Evolutionary conservation across 2,113 vertebrate species (phyloP), one percentile per base, ranked within the genome.

Genomic region (Recurvirostra avosetta): DNA sequence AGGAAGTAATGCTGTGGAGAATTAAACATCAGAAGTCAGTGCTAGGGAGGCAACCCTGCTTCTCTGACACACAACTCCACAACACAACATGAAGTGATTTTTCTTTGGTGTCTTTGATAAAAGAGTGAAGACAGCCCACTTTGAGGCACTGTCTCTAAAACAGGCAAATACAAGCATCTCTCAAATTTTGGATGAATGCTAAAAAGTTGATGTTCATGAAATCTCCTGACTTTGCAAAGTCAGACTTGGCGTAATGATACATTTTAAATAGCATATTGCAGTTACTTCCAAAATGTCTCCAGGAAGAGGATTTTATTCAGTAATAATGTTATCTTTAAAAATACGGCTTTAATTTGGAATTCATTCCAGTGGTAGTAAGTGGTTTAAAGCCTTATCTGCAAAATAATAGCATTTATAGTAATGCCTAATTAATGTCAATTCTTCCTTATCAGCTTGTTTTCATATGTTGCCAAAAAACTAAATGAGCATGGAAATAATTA

Each of bases 371-470:
- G 8, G 27, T 73, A 79, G 16, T 66, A 50, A 85, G 66, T 73
- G 15, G 22, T 82, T 92, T 89, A 92, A 93, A 86, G 40, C 40
- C 36, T 30, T 91, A 41, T 89, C 40, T 91, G 49, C 17, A 84
- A 87, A 96, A 89, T 86, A 94, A 72, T 76, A 79, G 40, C 30
- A 45, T 84, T 96, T 89, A 56, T 77, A 82, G 34, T 65, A 89
- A 81, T 62, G 49, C 9, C 41, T 91, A 91, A 87, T 91, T 91
- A 94, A 89, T 53, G 53, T 68, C 21, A 92, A 15, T 49, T 94
- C 53, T 65, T 84, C 40, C 34, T 73, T 84, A 96, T 90, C 79
- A 41, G 18, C 52, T 88, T 94, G 43, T 84, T 96, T 94, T 91
- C 70, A 89, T 75, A 38, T 18, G 27, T 80, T 94, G 68, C 79